A percentile compares a stretch with the other conserved stretches of the same genome.
Evolutionary conservation across 1,140 invertebrate genomes (phyloP).

Genomic region (Drosophila kikkawai): DNA sequence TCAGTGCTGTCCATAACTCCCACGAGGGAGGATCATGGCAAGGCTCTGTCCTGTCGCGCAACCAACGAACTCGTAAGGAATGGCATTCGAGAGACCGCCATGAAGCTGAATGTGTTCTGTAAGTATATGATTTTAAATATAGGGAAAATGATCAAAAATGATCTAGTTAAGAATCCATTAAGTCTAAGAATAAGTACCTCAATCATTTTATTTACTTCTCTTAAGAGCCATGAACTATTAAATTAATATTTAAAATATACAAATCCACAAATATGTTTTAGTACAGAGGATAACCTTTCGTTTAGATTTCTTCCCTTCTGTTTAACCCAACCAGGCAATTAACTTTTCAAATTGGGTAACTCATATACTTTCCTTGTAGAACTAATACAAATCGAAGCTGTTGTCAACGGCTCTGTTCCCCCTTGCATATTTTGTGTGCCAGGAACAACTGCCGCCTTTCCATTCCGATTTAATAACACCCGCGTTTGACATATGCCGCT

Average conservation of each 20-base stretch:
- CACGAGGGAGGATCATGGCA: slow-evolving; percentile 91
- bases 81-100: slow-evolving; percentile 90
- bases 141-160: too few relatives aligned
- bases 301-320: background rate
- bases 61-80: slow-evolving; percentile 91
- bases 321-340: background rate
- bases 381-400: slow-evolving; percentile 17
- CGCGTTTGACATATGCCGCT: slow-evolving; percentile 42
- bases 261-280: too few relatives aligned
- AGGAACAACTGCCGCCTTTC: slow-evolving; percentile 20
- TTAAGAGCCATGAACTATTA: too few relatives aligned
- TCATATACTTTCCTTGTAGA: background rate
- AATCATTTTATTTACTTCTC: too few relatives aligned
- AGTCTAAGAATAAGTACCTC: too few relatives aligned
- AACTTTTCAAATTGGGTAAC: background rate
- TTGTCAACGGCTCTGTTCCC: background rate
- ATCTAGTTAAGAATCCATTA: too few relatives aligned
- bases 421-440: slow-evolving; percentile 12
- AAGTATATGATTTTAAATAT: slow-evolving; percentile 85
- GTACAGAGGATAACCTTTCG: too few relatives aligned
- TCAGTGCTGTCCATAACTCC: slow-evolving; percentile 91
- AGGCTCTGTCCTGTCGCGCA: slow-evolving; percentile 91
- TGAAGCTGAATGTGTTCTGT: slow-evolving; percentile 94
- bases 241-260: too few relatives aligned
- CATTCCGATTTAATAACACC: slow-evolving; percentile 40